phyloP scores from a whole-genome alignment of 2,888 invertebrate species.

The Hedya salicella region DNA sequence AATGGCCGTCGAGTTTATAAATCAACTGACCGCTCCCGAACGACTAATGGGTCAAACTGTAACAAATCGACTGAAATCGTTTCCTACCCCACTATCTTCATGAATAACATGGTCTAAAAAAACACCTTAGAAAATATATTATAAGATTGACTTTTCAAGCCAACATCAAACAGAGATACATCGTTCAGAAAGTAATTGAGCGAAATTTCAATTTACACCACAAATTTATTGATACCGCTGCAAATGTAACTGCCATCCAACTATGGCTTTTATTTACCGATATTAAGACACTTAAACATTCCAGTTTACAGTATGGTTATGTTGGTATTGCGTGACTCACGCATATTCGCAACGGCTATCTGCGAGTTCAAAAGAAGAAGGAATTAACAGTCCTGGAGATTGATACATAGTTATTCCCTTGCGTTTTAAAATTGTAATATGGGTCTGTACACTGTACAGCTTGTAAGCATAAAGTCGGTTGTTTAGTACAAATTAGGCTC shows the following conservation, averaged over 20 bases:
- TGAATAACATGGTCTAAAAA: not conserved
- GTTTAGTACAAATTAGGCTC: slow-evolving; percentile 22
- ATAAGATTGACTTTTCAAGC: not conserved
- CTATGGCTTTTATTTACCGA: not conserved
- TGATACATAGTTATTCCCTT: not conserved
- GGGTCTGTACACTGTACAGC: slow-evolving; percentile 12
- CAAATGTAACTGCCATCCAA: not conserved
- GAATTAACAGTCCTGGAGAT: not conserved
- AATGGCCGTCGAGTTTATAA: slow-evolving; percentile 29
- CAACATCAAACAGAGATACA: not conserved
- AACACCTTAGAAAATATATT: not conserved
- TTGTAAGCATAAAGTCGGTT: slow-evolving; percentile 36
- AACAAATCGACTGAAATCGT: slow-evolving; percentile 13
- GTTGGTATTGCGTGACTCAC: slow-evolving; percentile 37
- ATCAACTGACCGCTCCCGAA: slow-evolving; percentile 37
- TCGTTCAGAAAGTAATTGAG: not conserved
- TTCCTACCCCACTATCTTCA: not conserved
- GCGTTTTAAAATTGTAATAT: not conserved
- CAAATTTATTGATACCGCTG: not conserved
- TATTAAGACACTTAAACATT: not conserved
- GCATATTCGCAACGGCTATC: slow-evolving; percentile 26
- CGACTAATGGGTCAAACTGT: slow-evolving; percentile 40
- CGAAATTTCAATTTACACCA: slow-evolving; percentile 37
- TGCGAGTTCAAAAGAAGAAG: not conserved
- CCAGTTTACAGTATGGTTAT: not conserved